These are phyloP conservation scores for Eurois occulta DNA, from an alignment of 2,888 invertebrate genomes.

Conservation along the genomic window DNA sequence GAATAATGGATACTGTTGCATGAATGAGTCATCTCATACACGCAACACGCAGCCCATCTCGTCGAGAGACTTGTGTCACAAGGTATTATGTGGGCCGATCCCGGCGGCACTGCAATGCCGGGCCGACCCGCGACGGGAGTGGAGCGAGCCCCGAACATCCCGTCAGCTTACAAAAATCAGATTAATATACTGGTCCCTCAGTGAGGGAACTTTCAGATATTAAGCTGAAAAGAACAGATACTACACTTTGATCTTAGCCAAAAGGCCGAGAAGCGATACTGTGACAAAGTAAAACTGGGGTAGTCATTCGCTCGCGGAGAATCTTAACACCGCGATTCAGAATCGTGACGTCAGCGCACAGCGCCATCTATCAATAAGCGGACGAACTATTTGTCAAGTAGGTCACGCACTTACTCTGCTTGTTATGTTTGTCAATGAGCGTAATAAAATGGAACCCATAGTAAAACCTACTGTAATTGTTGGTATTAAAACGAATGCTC, in stretches of 20 bases:
- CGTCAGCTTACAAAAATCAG: conserved; percentile 48
- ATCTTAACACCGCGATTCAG: conserved; percentile 43
- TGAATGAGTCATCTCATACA: not conserved
- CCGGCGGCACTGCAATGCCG: conserved; percentile 40
- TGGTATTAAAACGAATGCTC: conserved; percentile 25
- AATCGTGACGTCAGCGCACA: conserved; percentile 38
- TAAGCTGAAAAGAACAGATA: conserved; percentile 50
- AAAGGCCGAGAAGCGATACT: conserved; percentile 20
- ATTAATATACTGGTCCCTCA: conserved; percentile 49
- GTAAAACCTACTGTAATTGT: conserved; percentile 31
- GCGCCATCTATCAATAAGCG: conserved; percentile 37
- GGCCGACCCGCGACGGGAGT: conserved; percentile 49
- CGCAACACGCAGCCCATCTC: not conserved
- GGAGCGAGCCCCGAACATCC: conserved; percentile 50
- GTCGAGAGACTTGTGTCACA: not conserved
- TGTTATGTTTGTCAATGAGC: conserved; percentile 1
- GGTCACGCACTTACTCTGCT: conserved; percentile 22
- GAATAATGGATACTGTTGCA: not conserved
- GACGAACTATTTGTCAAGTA: not conserved
- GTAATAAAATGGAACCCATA: conserved; percentile 38
- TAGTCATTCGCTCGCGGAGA: conserved; percentile 17
- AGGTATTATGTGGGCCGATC: conserved; percentile 3
- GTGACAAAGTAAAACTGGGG: not conserved
- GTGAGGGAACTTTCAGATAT: conserved; percentile 44
- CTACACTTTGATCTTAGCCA: conserved; percentile 28